Percentiles rank a stretch among this genome's conserved stretches.
These are phyloP conservation scores for Lepus americanus DNA, from an alignment of 2,113 vertebrate genomes.

Conservation along the genomic window DNA sequence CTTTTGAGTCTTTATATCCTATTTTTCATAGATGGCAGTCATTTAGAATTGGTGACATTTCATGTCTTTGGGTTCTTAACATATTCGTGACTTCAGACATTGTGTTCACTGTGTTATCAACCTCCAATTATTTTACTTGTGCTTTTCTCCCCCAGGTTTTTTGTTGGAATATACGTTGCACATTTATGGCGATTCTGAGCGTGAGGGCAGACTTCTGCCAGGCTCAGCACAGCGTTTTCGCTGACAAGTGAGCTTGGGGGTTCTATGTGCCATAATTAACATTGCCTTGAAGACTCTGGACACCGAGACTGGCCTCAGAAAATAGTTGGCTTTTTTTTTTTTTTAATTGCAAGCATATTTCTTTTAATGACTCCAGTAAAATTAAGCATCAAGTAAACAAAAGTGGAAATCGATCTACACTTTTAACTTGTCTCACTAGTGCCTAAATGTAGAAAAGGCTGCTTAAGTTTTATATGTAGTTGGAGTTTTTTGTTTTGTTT, in stretches of 20 bases:
- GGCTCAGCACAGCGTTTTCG: conserved; percentile 98
- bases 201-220: conserved; percentile 99
- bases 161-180: conserved; percentile 94
- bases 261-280: conserved; percentile 86
- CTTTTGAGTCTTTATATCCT: conserved; percentile 16
- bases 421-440: conserved; percentile 88
- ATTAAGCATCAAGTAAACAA: conserved; percentile 84
- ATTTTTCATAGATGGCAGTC: conserved; percentile 3
- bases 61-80: conserved; percentile 1
- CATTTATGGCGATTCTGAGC: conserved; percentile 99
- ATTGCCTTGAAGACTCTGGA: conserved; percentile 87
- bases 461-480: conserved; percentile 82
- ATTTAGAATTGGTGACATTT: conserved; percentile 48
- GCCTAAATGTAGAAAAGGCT: conserved; percentile 91
- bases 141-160: conserved; percentile 90
- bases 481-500: conserved; percentile 49
- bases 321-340: conserved; percentile 89
- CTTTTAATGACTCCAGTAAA: conserved; percentile 87
- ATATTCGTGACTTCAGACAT: conserved; percentile 54
- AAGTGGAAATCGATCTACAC: conserved; percentile 85
- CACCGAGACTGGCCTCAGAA: conserved; percentile 82
- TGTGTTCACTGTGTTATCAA: conserved; percentile 42
- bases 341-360: conserved; percentile 85
- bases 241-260: conserved; percentile 95
- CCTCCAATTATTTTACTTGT: conserved; percentile 66